Evolutionary conservation across 2,888 invertebrate species (phyloP), one percentile per base, ranked within the genome.

Genomic region (Mechanitis mazaeus): DNA sequence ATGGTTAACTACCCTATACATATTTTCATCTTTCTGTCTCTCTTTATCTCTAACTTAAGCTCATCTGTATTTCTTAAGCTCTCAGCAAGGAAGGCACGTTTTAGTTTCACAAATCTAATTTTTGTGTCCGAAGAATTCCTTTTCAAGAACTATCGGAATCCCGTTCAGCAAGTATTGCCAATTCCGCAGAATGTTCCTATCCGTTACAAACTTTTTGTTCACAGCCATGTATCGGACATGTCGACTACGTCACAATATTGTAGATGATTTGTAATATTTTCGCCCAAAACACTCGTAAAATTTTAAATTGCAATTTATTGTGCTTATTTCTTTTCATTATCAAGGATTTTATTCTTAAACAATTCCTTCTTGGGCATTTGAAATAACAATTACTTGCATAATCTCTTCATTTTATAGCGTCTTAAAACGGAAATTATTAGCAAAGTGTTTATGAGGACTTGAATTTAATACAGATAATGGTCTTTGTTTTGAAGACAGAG

Each of bases 101-200:
- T 80, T 78, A 81, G 81, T 84, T 83, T 81, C 83, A 75, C 82
- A 88, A 87, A 88, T 88, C 85, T 84, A 87, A 87, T 89, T 87
- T 85, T 81, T 82, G 79, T 75, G 77, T 73, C 74, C 69, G 71
- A 75, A 78, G 79, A 79, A 84, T 85, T 82, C 80, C 84, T 81
- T 87, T 85, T 83, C 80, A 79, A 84, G 79, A 83, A 81, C 84
- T 82, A 83, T 83, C 77, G 79, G 72, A 73, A 73, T 69, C 63
- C 71, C 75, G 74, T 72, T 77, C 76, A 70, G 73, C 72, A 75
- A 70, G 78, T 84, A 85, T 85, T 84, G 84, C 72, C 85, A 85
- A 85, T 85, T 81, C 80, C 76, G 69, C 69, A 71, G 74, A 75
- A 73, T 73, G 72, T 69, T 70, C 68, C 75, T 73, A 75, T 72